Percentiles rank a stretch among this genome's conserved stretches.
Conservation (phyloP, 92 coral and sea anemone genomes). For the Porites divaricata region DNA sequence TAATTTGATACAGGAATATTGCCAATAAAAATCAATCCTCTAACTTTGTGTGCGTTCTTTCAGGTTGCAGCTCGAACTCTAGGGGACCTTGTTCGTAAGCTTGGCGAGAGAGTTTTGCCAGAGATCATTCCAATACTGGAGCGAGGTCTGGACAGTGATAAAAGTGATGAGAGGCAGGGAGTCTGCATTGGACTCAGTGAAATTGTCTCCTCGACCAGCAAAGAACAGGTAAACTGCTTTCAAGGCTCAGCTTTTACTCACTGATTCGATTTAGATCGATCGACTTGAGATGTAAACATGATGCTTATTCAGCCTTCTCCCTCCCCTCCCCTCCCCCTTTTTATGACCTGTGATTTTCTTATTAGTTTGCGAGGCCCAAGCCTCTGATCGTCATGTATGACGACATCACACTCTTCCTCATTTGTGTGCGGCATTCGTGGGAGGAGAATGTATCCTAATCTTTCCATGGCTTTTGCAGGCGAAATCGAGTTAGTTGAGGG, state of each 20-base stretch:
- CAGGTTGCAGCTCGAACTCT: slow-evolving; percentile 97
- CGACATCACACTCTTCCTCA: too few relatives aligned
- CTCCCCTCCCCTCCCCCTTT: too few relatives aligned
- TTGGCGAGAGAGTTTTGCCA: slow-evolving; percentile 95
- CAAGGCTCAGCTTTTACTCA: neutral
- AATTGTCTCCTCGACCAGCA: slow-evolving; percentile 94
- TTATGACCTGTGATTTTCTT: too few relatives aligned
- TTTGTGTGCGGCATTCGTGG: too few relatives aligned
- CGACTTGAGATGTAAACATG: neutral
- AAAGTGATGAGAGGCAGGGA: slow-evolving; percentile 95
- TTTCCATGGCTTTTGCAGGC: too few relatives aligned
- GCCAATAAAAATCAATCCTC: too few relatives aligned
- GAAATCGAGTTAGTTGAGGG: too few relatives aligned
- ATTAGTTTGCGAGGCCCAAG: too few relatives aligned
- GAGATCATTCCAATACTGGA: slow-evolving; percentile 98
- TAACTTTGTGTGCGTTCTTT: neutral
- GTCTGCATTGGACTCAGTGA: slow-evolving; percentile 98
- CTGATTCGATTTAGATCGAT: neutral
- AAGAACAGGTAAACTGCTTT: slow-evolving; percentile 76
- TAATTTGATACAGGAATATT: too few relatives aligned
- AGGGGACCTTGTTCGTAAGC: slow-evolving; percentile 97
- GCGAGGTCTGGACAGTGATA: slow-evolving; percentile 86
- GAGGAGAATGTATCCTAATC: too few relatives aligned
- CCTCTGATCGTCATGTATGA: too few relatives aligned
- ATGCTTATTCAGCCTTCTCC: neutral